Evolutionary conservation across 2,888 invertebrate species (phyloP), one percentile per base, ranked within the genome.

Genomic region (Dexiosoma caninum): DNA sequence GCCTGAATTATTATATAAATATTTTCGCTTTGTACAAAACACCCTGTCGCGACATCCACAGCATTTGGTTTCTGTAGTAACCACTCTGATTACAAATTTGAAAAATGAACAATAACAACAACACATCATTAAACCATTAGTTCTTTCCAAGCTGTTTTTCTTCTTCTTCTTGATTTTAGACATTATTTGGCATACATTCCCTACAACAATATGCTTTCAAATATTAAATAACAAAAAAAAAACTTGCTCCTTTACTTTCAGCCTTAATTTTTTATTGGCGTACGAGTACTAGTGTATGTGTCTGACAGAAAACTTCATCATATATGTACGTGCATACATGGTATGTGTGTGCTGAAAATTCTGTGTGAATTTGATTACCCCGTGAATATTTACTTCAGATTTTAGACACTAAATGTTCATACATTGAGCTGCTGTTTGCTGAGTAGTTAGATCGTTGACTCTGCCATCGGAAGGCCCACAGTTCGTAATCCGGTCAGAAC

Each of bases 191-290:
- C 51, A 51, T 32, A 42, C 51, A 62, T 71, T 42, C 42, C 60
- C 49, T 42, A 40, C 40, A 60, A 35, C 57, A 51, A 69, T 27
- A 64, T 74, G 62, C 27, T 55, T 40, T 64, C n/a, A n/a, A n/a
- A n/a, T 69, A 78, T 78, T 51, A 32, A 78, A 78, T 51, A 64
- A 71, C 9, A 46, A 49, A 37, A 37, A 51, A 55, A 35, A 57
- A 21, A 57, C 30, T 57, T 69, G 32, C 27, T 27, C 27, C 3
- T 69, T 69, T 55, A 44, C 44, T 55, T 57, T 21, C 44, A 37
- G 49, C 5, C 14, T 49, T 35, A n/a, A 16, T 55, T 55, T 69
- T 53, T 14, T 37, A 8, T 64, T 32, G 2, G 12, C n/a, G 23
- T 40, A 40, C 44, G 42, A 62, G 37, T 42, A 42, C 51, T 57